These are phyloP conservation scores for Canis aureus DNA, from an alignment of 2,113 vertebrate genomes.

Conservation along the genomic window DNA sequence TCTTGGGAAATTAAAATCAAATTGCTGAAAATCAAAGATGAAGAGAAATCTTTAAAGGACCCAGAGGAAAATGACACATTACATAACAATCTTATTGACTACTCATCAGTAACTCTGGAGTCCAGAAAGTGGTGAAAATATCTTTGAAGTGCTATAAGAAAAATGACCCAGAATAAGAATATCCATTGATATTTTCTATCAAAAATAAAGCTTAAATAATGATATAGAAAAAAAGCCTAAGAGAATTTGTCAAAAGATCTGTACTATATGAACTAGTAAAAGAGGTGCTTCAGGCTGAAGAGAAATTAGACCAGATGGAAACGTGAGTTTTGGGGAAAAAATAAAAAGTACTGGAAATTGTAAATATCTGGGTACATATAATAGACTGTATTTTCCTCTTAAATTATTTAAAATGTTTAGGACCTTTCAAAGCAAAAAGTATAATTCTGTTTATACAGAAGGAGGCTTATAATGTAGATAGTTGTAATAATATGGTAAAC, in stretches of 20 bases:
- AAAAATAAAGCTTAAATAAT: conserved; percentile 26
- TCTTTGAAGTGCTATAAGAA: background rate
- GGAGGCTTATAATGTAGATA: background rate
- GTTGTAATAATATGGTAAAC: background rate
- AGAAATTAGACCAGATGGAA: background rate
- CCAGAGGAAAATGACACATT: background rate
- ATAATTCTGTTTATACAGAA: background rate
- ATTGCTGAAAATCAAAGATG: background rate
- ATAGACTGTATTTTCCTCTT: background rate
- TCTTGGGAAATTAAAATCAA: background rate
- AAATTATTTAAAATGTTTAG: background rate
- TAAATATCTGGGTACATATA: background rate
- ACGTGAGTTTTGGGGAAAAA: background rate
- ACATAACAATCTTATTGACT: background rate
- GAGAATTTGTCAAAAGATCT: background rate
- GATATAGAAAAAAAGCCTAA: background rate
- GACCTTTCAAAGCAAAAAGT: background rate
- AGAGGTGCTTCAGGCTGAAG: background rate
- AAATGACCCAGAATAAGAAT: background rate
- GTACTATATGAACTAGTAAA: background rate
- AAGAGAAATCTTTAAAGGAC: background rate
- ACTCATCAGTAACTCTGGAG: background rate
- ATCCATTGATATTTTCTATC: background rate
- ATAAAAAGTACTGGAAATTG: background rate
- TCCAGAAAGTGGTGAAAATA: background rate